phyloP scores from a whole-genome alignment of 2,113 vertebrate genomes.

The Maccullochella peelii region DNA sequence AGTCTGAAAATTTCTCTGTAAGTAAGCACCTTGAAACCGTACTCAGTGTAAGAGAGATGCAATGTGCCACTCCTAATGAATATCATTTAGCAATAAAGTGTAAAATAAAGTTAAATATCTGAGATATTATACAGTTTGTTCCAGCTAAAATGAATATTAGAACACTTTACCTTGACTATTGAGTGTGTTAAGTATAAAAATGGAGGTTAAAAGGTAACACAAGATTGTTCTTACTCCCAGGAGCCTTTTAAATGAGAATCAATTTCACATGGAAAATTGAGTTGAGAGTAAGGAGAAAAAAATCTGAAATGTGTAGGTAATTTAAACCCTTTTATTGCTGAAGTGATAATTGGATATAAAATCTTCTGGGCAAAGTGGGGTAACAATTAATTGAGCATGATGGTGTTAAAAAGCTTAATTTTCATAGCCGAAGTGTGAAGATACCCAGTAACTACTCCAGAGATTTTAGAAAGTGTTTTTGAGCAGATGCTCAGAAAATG shows the following conservation, averaged over 20 bases:
- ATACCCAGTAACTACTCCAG: neutral
- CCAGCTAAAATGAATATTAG: neutral
- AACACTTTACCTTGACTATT: neutral
- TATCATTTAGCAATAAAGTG: neutral
- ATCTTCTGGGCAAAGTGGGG: constrained; percentile 51
- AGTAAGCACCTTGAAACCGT: neutral
- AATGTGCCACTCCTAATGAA: neutral
- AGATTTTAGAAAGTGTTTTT: neutral
- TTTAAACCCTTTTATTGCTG: constrained; percentile 59
- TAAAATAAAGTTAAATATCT: neutral
- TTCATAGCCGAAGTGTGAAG: constrained; percentile 4
- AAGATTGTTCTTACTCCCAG: constrained; percentile 21
- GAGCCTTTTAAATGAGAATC: constrained; percentile 57
- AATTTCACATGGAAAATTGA: constrained; percentile 51
- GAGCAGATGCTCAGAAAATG: constrained; percentile 21
- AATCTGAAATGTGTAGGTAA: constrained; percentile 54
- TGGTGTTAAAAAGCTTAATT: constrained; percentile 33
- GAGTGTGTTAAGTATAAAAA: constrained; percentile 4
- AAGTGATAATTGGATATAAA: constrained; percentile 64
- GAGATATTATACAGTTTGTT: neutral
- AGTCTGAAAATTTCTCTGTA: neutral
- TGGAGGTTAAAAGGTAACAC: constrained; percentile 26
- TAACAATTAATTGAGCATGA: constrained; percentile 44
- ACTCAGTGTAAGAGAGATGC: neutral
- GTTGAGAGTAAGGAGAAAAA: neutral